Evolutionary conservation across 1,140 invertebrate species (phyloP).

Genomic region (Oscheius sp.): DNA sequence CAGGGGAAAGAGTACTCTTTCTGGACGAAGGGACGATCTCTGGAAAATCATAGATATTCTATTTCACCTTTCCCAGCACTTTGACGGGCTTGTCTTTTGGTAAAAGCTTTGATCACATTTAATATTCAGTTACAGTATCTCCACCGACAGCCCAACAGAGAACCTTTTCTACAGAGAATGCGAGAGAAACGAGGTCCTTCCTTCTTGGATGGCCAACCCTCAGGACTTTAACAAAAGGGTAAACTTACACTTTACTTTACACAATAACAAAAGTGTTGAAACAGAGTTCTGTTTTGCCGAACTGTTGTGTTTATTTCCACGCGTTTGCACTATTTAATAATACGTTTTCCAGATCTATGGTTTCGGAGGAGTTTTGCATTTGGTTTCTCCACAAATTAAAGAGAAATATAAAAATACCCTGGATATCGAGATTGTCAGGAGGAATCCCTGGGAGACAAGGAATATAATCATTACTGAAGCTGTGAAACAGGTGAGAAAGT

Average conservation of each 20-base stretch:
- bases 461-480: slow-evolving; percentile 37
- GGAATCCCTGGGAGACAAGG: slow-evolving; percentile 16
- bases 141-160: slow-evolving; percentile 13
- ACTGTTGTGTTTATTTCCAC: too few species aligned
- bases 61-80: slow-evolving; percentile 21
- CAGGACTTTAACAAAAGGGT: slow-evolving; percentile 25
- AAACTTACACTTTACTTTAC: too few species aligned
- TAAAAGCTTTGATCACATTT: slow-evolving; percentile 9
- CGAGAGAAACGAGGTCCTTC: slow-evolving; percentile 29
- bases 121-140: slow-evolving; percentile 20
- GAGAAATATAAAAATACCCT: slow-evolving; percentile 18
- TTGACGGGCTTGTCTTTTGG: slow-evolving; percentile 17
- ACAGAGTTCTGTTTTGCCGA: too few species aligned
- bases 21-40: slow-evolving; percentile 23
- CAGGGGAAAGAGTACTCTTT: slow-evolving; percentile 26
- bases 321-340: too few species aligned
- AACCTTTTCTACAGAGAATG: slow-evolving; percentile 26
- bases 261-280: too few species aligned
- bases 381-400: slow-evolving; percentile 17
- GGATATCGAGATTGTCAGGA: slow-evolving; percentile 26
- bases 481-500: slow-evolving; percentile 19
- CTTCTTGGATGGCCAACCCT: neutral
- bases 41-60: slow-evolving; percentile 35
- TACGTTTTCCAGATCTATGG: slow-evolving; percentile 25
- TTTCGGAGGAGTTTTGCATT: slow-evolving; percentile 26